These are phyloP conservation scores for Oscheius onirici DNA, from an alignment of 2,888 invertebrate species.

Conservation along the genomic window DNA sequence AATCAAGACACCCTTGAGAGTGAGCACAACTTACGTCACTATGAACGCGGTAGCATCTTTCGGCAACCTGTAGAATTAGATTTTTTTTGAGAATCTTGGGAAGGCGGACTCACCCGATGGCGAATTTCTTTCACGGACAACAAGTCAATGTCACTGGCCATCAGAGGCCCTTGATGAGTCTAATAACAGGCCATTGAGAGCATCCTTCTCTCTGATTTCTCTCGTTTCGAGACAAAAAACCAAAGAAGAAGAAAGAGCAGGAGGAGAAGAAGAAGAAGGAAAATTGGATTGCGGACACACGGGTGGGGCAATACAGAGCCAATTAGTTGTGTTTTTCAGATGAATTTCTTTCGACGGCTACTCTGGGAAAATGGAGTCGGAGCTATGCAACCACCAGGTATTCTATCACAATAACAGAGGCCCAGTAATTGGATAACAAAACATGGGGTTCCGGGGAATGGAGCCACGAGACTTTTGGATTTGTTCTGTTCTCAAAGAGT, in stretches of 20 bases:
- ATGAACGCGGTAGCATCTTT: slow-evolving; percentile 27
- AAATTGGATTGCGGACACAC: slow-evolving; percentile 32
- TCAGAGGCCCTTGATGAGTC: no score
- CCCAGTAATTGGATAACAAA: no score
- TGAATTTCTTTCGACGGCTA: not conserved
- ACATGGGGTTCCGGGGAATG: no score
- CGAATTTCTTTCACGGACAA: slow-evolving; percentile 23
- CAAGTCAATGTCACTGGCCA: slow-evolving; percentile 29
- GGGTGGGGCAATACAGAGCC: not conserved
- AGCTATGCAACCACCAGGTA: not conserved
- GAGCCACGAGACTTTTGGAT: no score
- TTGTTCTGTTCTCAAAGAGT: no score
- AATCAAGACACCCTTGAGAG: not conserved
- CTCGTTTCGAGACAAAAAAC: not conserved
- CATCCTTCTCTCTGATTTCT: no score
- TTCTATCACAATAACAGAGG: no score
- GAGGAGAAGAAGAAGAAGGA: not conserved
- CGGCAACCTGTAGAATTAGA: slow-evolving; percentile 13
- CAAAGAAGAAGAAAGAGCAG: not conserved
- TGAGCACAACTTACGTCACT: slow-evolving; percentile 15
- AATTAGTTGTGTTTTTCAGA: slow-evolving; percentile 13
- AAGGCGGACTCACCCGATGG: slow-evolving; percentile 11
- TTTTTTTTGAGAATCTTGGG: no score
- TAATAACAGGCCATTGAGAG: not conserved
- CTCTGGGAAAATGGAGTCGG: not conserved